Conservation (phyloP, 2,797 vertebrate species). For the Poecilia wingei region DNA sequence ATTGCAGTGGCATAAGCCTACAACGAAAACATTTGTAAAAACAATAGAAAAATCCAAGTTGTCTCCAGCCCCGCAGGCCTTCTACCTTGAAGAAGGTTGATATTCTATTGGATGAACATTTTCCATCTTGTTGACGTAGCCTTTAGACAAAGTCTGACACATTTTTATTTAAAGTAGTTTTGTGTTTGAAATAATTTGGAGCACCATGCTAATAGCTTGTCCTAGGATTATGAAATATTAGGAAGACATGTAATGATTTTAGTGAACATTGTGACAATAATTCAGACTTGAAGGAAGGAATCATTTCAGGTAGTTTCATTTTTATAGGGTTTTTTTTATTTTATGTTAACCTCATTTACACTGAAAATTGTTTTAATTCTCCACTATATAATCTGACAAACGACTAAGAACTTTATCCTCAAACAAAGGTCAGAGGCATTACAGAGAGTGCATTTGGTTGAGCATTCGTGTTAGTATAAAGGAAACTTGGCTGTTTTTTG, state of each 20-base stretch:
- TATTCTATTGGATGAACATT: not conserved
- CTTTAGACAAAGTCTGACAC: not conserved
- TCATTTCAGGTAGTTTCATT: not conserved
- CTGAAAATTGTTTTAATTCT: not conserved
- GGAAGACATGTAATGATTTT: not conserved
- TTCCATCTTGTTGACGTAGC: not conserved
- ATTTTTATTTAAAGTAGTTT: not conserved
- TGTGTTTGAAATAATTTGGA: not conserved
- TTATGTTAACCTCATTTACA: not conserved
- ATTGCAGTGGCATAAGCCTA: not conserved
- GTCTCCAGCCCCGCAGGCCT: not conserved
- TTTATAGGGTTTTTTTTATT: not conserved
- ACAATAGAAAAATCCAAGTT: not conserved
- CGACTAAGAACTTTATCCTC: conserved; percentile 29
- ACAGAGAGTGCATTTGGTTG: conserved; percentile 27
- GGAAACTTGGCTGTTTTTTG: not conserved
- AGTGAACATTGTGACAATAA: not conserved
- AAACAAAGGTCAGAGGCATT: conserved; percentile 43
- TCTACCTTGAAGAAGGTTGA: not conserved
- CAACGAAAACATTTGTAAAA: not conserved
- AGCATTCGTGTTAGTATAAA: not conserved
- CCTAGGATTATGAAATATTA: not conserved
- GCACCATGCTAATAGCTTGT: not conserved
- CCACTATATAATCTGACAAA: conserved; percentile 27
- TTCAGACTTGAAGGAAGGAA: not conserved